phyloP scores from a whole-genome alignment of 2,888 invertebrate genomes.

The Prosopocoilus inquinatus region DNA sequence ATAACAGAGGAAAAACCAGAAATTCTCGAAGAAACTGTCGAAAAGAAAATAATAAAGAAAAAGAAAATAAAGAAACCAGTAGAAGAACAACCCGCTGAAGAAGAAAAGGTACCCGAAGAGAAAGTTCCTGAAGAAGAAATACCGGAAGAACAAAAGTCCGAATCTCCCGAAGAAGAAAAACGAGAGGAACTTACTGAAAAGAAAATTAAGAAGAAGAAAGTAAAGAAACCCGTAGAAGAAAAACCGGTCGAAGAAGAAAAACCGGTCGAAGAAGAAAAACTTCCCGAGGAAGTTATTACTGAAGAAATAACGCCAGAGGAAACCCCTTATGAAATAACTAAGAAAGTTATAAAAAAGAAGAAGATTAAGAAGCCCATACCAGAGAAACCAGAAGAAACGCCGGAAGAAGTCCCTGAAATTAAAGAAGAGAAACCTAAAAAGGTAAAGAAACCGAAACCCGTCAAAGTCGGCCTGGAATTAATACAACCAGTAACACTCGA shows the following conservation, averaged over 20 bases:
- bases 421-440: conserved; percentile 25
- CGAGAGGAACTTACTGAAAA: conserved; percentile 23
- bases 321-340: neutral
- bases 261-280: conserved; percentile 19
- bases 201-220: conserved; percentile 33
- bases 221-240: conserved; percentile 22
- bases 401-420: conserved; percentile 25
- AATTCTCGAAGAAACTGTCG: conserved; percentile 9
- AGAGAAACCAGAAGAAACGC: conserved; percentile 14
- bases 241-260: conserved; percentile 28
- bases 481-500: conserved; percentile 59
- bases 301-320: conserved; percentile 5
- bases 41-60: conserved; percentile 1
- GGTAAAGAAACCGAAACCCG: conserved; percentile 29
- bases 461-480: conserved; percentile 33
- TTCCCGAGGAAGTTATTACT: conserved; percentile 22
- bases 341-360: conserved; percentile 12
- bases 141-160: conserved; percentile 27
- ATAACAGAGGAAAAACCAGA: conserved; percentile 26
- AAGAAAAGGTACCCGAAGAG: conserved; percentile 19
- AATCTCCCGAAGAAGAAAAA: conserved; percentile 25
- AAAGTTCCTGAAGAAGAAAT: conserved; percentile 12
- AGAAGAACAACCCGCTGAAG: conserved; percentile 13
- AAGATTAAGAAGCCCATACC: conserved; percentile 21
- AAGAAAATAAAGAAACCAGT: conserved; percentile 11